Base-by-base conservation (phyloP, 2,888 invertebrate genomes). In the Pachydiplax longipennis region DNA sequence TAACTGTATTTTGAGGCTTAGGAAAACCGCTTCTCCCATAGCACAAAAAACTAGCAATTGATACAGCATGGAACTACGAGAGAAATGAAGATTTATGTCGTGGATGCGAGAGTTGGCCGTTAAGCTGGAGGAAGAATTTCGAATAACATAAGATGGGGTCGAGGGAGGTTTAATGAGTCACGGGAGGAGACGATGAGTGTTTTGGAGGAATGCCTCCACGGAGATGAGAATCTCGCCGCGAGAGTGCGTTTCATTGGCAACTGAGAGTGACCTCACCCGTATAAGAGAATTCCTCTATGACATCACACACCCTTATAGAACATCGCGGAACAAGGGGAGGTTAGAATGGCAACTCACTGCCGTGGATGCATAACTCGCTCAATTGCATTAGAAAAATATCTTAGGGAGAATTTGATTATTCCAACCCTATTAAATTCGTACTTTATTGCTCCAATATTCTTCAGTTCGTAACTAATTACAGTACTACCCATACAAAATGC, bases 291-390 rank as follows among this genome's bases (percentile, higher is more conserved):
- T 87, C 87, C 87, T 31, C 87, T 22, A 87, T 87, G 87, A 87
- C 87, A 87, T 87, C 87, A 87, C 87, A 25, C 40, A 58, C 58
- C 61, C 61, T 58, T 87, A 65, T 87, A 87, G 87, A 61, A 37
- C 61, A 37, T 22, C 37, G 87, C 87, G n/a, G 18, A 37, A 4
- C 58, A 37, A 31, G 61, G 25, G 73, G 73, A 73, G 73, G 25
- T 73, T 31, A 73, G 15, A 31, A 73, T 73, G 73, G 31, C 73
- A 73, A 31, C 73, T 73, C 73, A 73, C 73, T 3, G 73, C 53
- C 53, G 5, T 18, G 18, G 53, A 18, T 53, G 53, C 53, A 18
- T 53, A 53, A 53, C 53, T 53, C 53, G 53, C 53, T 73, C 31
- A 73, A 73, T 31, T 25, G 31, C 31, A 31, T 73, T 12, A 73